Conservation (phyloP, 2,113 vertebrate species). For the Recurvirostra avosetta region DNA sequence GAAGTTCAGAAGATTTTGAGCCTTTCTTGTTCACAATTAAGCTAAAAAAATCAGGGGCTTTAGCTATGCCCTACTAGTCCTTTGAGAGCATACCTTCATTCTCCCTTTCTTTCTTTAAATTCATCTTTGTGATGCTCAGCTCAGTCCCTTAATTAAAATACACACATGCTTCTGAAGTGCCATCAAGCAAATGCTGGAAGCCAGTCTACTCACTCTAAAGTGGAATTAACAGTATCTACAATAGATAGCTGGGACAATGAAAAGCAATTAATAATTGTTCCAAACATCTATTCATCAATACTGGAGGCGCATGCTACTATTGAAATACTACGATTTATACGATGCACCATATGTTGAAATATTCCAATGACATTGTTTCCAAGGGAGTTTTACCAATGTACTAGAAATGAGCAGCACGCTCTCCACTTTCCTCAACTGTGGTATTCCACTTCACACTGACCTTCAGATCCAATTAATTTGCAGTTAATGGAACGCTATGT, state of each 20-base stretch:
- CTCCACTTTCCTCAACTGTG: background rate
- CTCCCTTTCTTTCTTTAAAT: background rate
- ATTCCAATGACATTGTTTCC: background rate
- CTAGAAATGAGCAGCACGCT: background rate
- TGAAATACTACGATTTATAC: background rate
- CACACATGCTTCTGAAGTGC: background rate
- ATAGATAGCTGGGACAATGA: background rate
- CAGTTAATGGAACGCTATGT: slow-evolving; percentile 20
- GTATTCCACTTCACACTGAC: slow-evolving; percentile 25
- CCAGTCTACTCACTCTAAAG: background rate
- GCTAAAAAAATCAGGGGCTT: background rate
- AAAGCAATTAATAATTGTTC: background rate
- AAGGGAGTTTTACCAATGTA: background rate
- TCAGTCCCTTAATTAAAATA: background rate
- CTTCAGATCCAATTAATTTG: slow-evolving; percentile 47
- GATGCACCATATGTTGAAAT: background rate
- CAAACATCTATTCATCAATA: background rate
- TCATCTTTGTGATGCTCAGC: background rate
- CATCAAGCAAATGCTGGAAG: background rate
- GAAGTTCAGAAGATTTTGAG: background rate
- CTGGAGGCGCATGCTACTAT: background rate
- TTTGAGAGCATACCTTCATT: background rate
- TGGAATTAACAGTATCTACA: background rate
- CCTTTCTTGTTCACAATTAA: background rate
- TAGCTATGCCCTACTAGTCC: background rate